These are phyloP conservation scores for Sylvietta virens DNA, from an alignment of 2,113 vertebrate genomes.

Conservation along the genomic window DNA sequence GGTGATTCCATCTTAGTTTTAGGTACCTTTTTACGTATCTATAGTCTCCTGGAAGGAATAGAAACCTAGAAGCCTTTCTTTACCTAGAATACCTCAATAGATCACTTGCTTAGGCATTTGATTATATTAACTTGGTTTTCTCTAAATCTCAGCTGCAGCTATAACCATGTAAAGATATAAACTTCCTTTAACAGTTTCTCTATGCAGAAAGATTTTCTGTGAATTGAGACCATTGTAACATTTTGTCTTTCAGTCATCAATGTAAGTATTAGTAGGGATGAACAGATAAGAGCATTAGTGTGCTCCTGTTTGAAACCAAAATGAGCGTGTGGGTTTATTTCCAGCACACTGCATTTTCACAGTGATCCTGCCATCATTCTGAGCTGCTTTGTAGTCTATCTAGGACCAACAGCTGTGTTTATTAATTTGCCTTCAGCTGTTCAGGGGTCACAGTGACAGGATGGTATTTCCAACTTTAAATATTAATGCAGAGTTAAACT, in stretches of 20 bases:
- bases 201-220: neutral
- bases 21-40: neutral
- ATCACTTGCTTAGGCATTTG: neutral
- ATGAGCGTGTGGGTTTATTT: neutral
- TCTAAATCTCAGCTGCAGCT: neutral
- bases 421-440: neutral
- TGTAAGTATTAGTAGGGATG: neutral
- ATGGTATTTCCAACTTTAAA: neutral
- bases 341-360: neutral
- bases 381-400: neutral
- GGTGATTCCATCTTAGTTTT: neutral
- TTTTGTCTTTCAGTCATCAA: neutral
- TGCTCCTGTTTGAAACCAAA: neutral
- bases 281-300: neutral
- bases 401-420: slow-evolving; percentile 10
- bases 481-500: neutral
- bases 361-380: neutral
- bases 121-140: neutral
- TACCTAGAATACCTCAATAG: neutral
- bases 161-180: neutral
- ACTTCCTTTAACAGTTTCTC: neutral
- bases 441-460: neutral
- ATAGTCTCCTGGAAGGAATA: neutral
- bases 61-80: neutral
- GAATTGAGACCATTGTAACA: neutral